Conservation (phyloP, 2,888 invertebrate species). For the Ethmia dodecea region DNA sequence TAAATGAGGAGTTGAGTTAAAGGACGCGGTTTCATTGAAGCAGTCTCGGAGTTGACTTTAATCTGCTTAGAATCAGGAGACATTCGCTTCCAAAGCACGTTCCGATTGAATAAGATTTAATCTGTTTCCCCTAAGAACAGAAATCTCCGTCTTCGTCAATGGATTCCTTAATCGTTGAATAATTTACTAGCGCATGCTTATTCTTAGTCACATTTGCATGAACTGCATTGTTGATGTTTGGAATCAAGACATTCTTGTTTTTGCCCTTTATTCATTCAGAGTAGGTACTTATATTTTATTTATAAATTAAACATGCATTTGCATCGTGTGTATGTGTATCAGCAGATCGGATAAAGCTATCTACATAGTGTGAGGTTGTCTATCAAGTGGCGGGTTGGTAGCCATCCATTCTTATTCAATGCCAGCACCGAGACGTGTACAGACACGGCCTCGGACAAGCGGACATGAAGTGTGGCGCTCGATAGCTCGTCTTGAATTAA, state of each 20-base stretch:
- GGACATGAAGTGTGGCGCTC: conserved; percentile 20
- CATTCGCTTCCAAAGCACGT: conserved; percentile 68
- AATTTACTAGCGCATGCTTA: conserved; percentile 55
- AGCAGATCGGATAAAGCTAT: too few relatives aligned
- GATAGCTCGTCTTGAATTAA: neutral
- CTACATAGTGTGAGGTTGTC: neutral
- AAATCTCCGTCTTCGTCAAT: conserved; percentile 41
- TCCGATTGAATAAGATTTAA: conserved; percentile 64
- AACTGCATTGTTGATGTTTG: conserved; percentile 1
- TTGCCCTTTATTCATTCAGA: too few relatives aligned
- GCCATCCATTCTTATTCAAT: neutral
- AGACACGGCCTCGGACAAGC: conserved; percentile 14
- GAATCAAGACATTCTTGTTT: conserved; percentile 5
- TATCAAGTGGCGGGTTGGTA: neutral
- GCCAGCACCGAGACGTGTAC: neutral
- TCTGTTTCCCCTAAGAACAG: conserved; percentile 56
- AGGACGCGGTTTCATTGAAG: conserved; percentile 41
- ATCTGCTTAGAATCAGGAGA: conserved; percentile 60
- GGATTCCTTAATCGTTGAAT: conserved; percentile 61
- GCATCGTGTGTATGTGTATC: too few relatives aligned
- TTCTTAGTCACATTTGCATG: conserved; percentile 29
- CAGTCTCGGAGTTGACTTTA: conserved; percentile 50
- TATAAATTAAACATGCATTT: too few relatives aligned
- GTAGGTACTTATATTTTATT: too few relatives aligned
- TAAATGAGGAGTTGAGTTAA: conserved; percentile 40